These are phyloP conservation scores for Nanger granti DNA, from an alignment of 2,113 vertebrate species.

Conservation along the genomic window DNA sequence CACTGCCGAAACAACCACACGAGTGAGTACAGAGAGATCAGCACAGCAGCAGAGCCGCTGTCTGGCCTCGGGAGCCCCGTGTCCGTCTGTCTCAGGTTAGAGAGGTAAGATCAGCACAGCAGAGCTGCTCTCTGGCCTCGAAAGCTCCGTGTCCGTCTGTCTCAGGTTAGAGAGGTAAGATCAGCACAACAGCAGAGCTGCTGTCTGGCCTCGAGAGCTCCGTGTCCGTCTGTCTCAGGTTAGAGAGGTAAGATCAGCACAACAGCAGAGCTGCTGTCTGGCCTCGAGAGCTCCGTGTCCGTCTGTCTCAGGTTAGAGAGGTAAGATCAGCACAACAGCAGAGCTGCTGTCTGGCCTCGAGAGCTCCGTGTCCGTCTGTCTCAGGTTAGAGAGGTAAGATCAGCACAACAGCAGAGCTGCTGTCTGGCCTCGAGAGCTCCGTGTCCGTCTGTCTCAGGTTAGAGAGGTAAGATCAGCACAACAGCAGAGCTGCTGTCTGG, in stretches of 20 bases:
- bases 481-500: too few relatives aligned
- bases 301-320: too few relatives aligned
- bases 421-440: neutral
- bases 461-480: constrained; percentile 9
- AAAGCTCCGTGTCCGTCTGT: too few relatives aligned
- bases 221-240: neutral
- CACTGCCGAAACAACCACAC: neutral
- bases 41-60: neutral
- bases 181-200: neutral
- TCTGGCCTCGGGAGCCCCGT: neutral
- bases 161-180: too few relatives aligned
- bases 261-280: too few relatives aligned
- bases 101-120: neutral
- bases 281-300: too few relatives aligned
- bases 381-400: too few relatives aligned
- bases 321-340: too few relatives aligned
- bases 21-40: neutral
- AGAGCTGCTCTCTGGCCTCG: too few relatives aligned
- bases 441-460: neutral
- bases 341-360: too few relatives aligned
- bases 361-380: too few relatives aligned
- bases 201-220: neutral
- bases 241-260: neutral
- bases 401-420: neutral
- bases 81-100: neutral